Conservation (phyloP, 35 echinoderm and acorn worm species). For the Anneissia japonica region DNA sequence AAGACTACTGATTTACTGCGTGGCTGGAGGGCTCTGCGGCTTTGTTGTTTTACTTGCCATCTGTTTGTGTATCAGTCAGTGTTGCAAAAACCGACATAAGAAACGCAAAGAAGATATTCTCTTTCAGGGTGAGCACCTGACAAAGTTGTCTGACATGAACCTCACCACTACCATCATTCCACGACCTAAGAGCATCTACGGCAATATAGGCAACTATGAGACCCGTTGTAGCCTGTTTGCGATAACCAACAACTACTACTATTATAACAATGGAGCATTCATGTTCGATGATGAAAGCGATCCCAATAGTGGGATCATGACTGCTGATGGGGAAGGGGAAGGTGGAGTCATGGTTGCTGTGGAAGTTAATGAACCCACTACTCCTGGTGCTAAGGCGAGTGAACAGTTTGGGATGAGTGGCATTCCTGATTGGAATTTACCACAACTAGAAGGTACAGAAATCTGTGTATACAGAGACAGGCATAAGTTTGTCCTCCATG, state of each 20-base stretch:
- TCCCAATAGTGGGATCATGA: background rate
- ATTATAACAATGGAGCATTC: background rate
- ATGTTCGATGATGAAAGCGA: background rate
- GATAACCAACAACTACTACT: background rate
- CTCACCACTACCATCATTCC: background rate
- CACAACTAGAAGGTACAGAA: background rate
- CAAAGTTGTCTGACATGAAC: background rate
- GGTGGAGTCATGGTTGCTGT: background rate
- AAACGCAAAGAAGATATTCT: background rate
- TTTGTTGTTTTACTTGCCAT: background rate
- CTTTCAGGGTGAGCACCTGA: background rate
- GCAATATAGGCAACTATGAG: background rate
- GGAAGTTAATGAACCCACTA: background rate
- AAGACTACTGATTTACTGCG: background rate
- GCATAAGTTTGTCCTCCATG: no score
- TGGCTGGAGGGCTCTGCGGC: background rate
- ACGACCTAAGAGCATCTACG: background rate
- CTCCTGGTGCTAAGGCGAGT: background rate
- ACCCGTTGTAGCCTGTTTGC: background rate
- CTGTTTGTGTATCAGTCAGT: background rate
- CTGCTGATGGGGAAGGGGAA: background rate
- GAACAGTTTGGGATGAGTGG: background rate
- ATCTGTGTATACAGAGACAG: no score
- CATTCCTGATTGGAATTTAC: background rate
- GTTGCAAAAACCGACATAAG: background rate